These are phyloP conservation scores for Spilogale gracilis DNA, from an alignment of 2,113 vertebrate genomes.

Conservation along the genomic window DNA sequence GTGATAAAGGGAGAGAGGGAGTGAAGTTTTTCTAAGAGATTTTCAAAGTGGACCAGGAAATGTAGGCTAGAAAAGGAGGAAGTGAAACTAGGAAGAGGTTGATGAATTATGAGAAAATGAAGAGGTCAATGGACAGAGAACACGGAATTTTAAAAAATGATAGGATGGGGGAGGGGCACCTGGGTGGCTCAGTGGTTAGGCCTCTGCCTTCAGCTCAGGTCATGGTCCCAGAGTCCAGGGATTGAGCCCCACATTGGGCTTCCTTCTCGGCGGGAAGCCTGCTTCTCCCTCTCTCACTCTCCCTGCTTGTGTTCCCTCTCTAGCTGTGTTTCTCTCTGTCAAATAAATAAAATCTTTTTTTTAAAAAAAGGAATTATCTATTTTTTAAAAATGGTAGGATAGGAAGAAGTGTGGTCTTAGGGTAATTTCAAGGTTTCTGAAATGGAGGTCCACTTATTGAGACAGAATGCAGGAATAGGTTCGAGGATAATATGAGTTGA, in stretches of 20 bases:
- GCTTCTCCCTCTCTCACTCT: too few relatives aligned
- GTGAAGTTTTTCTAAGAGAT: background rate
- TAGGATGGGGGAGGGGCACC: too few relatives aligned
- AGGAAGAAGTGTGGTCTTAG: background rate
- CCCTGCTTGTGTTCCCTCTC: too few relatives aligned
- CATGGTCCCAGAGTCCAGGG: too few relatives aligned
- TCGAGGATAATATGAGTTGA: background rate
- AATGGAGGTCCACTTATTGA: background rate
- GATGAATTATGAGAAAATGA: background rate
- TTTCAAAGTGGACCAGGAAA: background rate
- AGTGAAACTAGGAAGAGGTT: background rate
- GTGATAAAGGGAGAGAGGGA: background rate
- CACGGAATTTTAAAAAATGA: background rate
- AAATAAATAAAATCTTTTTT: too few relatives aligned
- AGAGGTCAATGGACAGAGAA: background rate
- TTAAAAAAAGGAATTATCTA: too few relatives aligned
- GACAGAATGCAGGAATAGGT: background rate
- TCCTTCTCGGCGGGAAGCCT: too few relatives aligned
- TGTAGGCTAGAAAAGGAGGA: conserved; percentile 8
- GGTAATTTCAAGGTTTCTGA: background rate
- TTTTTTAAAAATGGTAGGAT: background rate
- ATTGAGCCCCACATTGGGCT: too few relatives aligned
- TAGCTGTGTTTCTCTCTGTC: too few relatives aligned
- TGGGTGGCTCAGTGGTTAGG: too few relatives aligned
- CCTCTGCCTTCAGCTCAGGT: too few relatives aligned